Evolutionary conservation across 2,113 vertebrate species (phyloP).

Genomic region (Coregonus clupeaformis): DNA sequence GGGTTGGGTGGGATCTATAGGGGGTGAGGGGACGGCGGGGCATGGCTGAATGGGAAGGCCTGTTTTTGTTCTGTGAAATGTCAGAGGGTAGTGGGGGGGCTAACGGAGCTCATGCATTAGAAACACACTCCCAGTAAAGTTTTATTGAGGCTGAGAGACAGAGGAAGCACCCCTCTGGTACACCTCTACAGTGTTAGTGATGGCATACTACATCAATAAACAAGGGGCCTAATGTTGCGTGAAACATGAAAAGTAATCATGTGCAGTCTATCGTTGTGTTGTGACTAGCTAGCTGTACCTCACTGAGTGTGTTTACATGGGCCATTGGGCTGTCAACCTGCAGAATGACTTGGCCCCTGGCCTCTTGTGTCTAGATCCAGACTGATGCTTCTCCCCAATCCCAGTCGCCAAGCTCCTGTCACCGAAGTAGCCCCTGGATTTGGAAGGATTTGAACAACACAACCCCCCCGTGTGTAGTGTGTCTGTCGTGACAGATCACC

Average conservation of each 20-base stretch:
- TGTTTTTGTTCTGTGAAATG: conserved; percentile 37
- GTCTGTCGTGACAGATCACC: neutral
- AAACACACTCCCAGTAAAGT: neutral
- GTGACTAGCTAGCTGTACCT: too few relatives aligned
- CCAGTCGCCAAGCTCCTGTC: neutral
- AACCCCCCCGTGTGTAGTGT: too few relatives aligned
- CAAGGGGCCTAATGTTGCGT: too few relatives aligned
- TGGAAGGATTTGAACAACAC: conserved; percentile 3
- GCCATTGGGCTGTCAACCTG: too few relatives aligned
- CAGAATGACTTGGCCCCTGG: too few relatives aligned
- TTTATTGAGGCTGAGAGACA: too few relatives aligned
- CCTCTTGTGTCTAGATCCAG: too few relatives aligned
- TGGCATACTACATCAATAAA: too few relatives aligned
- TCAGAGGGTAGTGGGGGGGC: conserved; percentile 20
- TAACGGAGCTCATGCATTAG: conserved; percentile 12
- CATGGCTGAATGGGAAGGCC: conserved; percentile 41
- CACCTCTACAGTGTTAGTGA: too few relatives aligned
- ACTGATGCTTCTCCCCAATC: neutral
- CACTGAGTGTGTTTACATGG: too few relatives aligned
- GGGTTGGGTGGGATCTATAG: conserved; percentile 29
- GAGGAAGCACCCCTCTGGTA: conserved; percentile 3
- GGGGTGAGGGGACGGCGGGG: conserved; percentile 11
- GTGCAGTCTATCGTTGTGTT: too few relatives aligned
- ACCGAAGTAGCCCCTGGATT: neutral
- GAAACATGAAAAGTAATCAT: too few relatives aligned